Percentiles rank a stretch among this genome's conserved stretches.
phyloP scores from a whole-genome alignment of 2,888 invertebrate species.

The Apamea crenata region DNA sequence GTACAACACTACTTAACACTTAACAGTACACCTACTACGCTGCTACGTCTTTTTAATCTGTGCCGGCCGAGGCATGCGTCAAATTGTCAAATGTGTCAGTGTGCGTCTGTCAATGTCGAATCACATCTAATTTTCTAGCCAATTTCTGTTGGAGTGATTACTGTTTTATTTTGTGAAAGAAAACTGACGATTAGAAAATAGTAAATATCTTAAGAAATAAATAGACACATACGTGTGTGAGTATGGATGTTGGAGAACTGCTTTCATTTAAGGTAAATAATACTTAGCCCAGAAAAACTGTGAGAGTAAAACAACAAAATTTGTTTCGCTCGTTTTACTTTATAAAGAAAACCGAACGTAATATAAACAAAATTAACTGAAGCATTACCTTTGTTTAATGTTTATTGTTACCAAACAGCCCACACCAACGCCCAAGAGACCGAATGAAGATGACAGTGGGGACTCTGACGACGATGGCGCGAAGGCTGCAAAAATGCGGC shows the following conservation, averaged over 20 bases:
- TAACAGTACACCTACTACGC: no score
- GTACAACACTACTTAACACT: neutral
- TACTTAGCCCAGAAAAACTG: neutral
- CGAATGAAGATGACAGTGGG: conserved; percentile 92
- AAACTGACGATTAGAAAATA: neutral
- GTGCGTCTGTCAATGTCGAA: conserved; percentile 34
- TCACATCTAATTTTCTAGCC: neutral
- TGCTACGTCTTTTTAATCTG: neutral
- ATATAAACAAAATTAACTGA: neutral
- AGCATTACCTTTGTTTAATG: neutral
- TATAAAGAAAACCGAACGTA: neutral
- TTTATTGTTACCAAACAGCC: conserved; percentile 89
- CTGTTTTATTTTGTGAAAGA: conserved; percentile 29
- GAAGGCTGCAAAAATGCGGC: conserved; percentile 91
- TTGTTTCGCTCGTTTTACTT: neutral
- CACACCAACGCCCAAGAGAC: conserved; percentile 95
- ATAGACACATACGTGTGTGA: conserved; percentile 10
- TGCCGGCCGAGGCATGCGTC: neutral
- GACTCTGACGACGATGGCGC: conserved; percentile 92
- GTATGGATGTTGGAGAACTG: conserved; percentile 88
- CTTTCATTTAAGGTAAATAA: conserved; percentile 86
- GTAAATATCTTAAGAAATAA: neutral
- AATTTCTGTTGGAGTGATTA: conserved; percentile 28
- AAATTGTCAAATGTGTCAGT: neutral
- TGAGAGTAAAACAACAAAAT: neutral